phyloP scores from a whole-genome alignment of 2,888 invertebrate species.

The Drosophila monieri region DNA sequence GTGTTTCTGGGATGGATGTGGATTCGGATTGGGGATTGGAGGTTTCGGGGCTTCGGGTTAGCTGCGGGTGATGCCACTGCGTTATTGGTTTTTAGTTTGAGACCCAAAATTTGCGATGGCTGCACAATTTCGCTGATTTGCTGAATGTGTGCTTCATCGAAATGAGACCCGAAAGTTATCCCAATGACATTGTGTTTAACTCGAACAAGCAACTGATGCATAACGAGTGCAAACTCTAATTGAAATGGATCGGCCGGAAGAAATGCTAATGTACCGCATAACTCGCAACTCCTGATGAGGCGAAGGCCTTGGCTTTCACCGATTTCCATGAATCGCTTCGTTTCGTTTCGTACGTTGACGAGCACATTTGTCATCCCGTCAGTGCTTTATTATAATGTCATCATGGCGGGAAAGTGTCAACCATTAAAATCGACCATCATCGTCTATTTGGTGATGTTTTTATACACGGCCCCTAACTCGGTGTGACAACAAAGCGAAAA shows the following conservation, averaged over 20 bases:
- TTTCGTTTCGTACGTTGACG: neutral
- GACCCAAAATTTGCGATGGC: slow-evolving; percentile 26
- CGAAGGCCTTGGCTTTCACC: neutral
- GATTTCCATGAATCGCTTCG: neutral
- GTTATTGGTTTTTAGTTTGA: slow-evolving; percentile 24
- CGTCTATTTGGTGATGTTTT: slow-evolving; percentile 40
- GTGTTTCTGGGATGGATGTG: neutral
- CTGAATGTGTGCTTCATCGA: slow-evolving; percentile 11
- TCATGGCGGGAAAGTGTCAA: slow-evolving; percentile 31
- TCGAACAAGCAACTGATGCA: slow-evolving; percentile 32
- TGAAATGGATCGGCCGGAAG: slow-evolving; percentile 47
- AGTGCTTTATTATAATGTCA: slow-evolving; percentile 48
- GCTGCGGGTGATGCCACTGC: slow-evolving; percentile 9
- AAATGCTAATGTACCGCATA: slow-evolving; percentile 41
- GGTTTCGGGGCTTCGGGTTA: neutral
- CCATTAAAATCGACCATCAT: slow-evolving; percentile 49
- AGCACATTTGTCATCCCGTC: slow-evolving; percentile 37
- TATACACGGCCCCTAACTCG: slow-evolving; percentile 11
- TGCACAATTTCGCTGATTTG: slow-evolving; percentile 40
- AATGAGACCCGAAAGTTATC: slow-evolving; percentile 35
- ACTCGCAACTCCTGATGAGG: slow-evolving; percentile 4
- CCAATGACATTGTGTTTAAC: slow-evolving; percentile 19
- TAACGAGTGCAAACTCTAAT: slow-evolving; percentile 38
- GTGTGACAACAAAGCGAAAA: slow-evolving; percentile 29
- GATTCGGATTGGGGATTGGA: neutral